These are phyloP conservation scores for Formicarius rufipectus DNA, from an alignment of 2,113 vertebrate genomes.

Conservation along the genomic window DNA sequence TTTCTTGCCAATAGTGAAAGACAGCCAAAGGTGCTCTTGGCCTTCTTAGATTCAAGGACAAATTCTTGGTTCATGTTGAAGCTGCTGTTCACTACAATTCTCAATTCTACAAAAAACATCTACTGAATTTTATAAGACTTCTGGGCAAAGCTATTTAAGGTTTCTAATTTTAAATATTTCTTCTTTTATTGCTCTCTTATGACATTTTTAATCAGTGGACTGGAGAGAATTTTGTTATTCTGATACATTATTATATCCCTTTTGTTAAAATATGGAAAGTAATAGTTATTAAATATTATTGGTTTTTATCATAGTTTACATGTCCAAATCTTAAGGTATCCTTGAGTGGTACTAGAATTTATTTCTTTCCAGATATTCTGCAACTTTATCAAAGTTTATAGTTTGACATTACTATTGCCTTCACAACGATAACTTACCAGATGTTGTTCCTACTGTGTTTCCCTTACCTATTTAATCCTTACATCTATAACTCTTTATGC, in stretches of 20 bases:
- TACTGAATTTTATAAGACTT: not conserved
- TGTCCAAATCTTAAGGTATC: not conserved
- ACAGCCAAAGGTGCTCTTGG: not conserved
- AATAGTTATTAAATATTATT: not conserved
- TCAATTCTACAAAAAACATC: not conserved
- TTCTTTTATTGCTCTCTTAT: not conserved
- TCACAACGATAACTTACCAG: not conserved
- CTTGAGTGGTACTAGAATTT: not conserved
- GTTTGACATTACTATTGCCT: not conserved
- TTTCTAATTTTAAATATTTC: not conserved
- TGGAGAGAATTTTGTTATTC: not conserved
- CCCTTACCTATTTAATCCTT: not conserved
- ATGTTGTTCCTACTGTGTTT: not conserved
- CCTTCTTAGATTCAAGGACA: not conserved
- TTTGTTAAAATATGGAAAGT: not conserved
- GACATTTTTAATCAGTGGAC: not conserved
- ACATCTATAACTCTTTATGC: not conserved
- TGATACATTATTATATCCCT: not conserved
- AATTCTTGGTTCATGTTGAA: not conserved
- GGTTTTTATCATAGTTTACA: not conserved
- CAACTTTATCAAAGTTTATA: not conserved
- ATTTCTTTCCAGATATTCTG: not conserved
- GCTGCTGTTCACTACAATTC: not conserved
- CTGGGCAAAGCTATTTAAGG: not conserved
- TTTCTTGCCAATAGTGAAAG: not conserved